Conservation (phyloP, 2,113 vertebrate species). For the Oreochromis spilurus region DNA sequence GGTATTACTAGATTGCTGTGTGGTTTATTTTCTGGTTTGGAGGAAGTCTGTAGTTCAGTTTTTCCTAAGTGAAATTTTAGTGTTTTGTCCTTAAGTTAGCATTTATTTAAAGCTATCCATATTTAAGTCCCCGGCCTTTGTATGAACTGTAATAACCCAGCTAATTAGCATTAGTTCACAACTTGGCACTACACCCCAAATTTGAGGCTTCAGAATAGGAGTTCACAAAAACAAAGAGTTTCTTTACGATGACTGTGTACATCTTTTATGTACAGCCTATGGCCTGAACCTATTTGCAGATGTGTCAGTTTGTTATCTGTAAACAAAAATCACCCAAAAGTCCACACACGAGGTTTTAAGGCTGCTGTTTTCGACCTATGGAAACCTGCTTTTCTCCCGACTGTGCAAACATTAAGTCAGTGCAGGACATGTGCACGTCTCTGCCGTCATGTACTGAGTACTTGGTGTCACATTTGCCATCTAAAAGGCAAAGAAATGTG, state of each 20-base stretch:
- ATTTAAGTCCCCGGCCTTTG: background rate
- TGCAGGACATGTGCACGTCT: background rate
- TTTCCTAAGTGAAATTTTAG: background rate
- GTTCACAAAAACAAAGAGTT: background rate
- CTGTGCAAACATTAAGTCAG: background rate
- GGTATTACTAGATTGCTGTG: background rate
- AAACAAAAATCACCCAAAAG: background rate
- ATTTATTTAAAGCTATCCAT: background rate
- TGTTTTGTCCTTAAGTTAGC: background rate
- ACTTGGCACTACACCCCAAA: background rate
- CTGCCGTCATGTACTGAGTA: background rate
- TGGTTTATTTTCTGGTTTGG: background rate
- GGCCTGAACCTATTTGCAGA: background rate
- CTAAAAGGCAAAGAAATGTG: background rate
- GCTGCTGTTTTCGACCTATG: background rate
- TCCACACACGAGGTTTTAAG: background rate
- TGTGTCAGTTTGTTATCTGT: background rate
- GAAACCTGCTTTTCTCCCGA: background rate
- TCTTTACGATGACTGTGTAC: background rate
- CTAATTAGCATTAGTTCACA: background rate
- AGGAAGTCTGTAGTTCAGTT: background rate
- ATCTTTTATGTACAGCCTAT: background rate
- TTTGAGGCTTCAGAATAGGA: background rate
- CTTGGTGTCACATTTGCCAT: background rate
- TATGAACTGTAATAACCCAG: background rate